Conservation (phyloP, 2,113 vertebrate genomes). For the Solea solea region DNA sequence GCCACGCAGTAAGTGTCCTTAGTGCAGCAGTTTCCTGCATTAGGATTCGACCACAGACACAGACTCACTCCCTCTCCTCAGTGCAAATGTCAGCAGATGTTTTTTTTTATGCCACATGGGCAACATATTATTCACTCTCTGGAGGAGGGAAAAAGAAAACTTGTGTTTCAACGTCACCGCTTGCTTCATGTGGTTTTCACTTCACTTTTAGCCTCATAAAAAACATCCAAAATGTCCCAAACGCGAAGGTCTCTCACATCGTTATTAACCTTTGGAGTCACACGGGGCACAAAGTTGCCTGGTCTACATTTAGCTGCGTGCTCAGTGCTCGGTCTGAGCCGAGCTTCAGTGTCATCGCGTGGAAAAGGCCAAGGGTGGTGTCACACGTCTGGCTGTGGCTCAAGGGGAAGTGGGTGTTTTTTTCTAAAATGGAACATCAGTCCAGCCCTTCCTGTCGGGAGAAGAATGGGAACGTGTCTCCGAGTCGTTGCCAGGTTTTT, state of each 20-base stretch:
- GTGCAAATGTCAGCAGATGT: conserved; percentile 50
- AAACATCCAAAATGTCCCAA: not conserved
- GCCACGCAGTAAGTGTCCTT: conserved; percentile 44
- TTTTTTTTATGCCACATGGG: conserved; percentile 55
- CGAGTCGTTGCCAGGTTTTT: conserved; percentile 22
- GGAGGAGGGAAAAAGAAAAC: conserved; percentile 35
- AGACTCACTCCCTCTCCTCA: conserved; percentile 31
- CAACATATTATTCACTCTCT: conserved; percentile 52
- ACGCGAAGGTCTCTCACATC: not conserved
- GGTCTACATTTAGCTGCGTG: conserved; percentile 43
- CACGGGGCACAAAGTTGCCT: conserved; percentile 18
- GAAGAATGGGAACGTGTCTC: conserved; percentile 51
- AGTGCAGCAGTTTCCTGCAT: conserved; percentile 57
- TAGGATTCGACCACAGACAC: conserved; percentile 57
- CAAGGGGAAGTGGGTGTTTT: conserved; percentile 73
- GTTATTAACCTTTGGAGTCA: conserved; percentile 33
- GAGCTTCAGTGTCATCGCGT: conserved; percentile 43
- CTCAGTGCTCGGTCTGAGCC: not conserved
- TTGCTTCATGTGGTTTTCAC: conserved; percentile 3
- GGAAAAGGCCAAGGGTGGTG: conserved; percentile 67
- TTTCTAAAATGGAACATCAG: conserved; percentile 74
- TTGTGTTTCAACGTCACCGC: conserved; percentile 23
- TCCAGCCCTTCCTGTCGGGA: conserved; percentile 74
- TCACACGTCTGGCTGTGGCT: conserved; percentile 55
- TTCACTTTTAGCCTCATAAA: conserved; percentile 21